Conservation (phyloP, 2,113 vertebrate species). For the Nycticryphes semicollaris region DNA sequence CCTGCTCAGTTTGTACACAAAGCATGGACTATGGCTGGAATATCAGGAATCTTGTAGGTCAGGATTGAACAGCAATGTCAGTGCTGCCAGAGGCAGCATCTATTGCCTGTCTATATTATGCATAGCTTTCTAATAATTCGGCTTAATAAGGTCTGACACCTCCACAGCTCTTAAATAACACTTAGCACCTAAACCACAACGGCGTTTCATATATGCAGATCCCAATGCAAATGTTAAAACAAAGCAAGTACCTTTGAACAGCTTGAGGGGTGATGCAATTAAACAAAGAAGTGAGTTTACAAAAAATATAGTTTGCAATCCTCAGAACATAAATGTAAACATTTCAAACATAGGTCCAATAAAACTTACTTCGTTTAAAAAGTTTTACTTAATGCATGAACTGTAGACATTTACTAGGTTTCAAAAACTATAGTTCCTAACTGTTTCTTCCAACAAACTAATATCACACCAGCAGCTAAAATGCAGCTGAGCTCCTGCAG, state of each 20-base stretch:
- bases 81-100: slow-evolving; percentile 40
- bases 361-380: neutral
- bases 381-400: neutral
- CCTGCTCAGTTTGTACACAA: neutral
- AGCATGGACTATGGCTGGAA: slow-evolving; percentile 46
- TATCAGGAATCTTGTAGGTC: slow-evolving; percentile 67
- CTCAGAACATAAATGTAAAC: neutral
- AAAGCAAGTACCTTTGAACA: neutral
- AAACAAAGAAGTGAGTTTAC: neutral
- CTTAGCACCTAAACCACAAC: neutral
- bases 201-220: neutral
- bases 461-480: neutral
- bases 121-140: neutral
- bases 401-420: neutral
- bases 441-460: neutral
- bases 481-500: neutral
- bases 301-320: neutral
- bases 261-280: neutral
- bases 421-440: neutral
- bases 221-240: neutral
- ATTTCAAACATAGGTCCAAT: neutral
- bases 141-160: slow-evolving; percentile 9
- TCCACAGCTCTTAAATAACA: slow-evolving; percentile 1
- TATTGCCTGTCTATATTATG: neutral
- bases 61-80: slow-evolving; percentile 60